Percentiles rank a stretch among this genome's conserved stretches.
phyloP scores from a whole-genome alignment of 2,888 invertebrate species.

The Neocrepidodera transversa region DNA sequence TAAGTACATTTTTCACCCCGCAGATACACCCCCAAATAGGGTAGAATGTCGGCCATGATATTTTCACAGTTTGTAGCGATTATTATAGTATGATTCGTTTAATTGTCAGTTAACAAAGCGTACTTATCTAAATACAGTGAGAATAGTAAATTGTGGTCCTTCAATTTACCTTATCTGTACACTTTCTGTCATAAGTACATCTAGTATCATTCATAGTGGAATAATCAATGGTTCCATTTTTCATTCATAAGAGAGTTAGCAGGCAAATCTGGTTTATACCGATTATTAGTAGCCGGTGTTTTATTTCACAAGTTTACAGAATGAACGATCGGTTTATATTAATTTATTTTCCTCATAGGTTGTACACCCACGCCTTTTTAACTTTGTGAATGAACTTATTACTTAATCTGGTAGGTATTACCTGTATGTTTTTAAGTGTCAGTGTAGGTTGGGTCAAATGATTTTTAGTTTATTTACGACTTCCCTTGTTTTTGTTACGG shows the following conservation, averaged over 20 bases:
- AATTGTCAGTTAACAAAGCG: conserved; percentile 43
- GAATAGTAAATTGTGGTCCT: conserved; percentile 26
- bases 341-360: conserved; percentile 43
- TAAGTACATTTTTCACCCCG: conserved; percentile 65
- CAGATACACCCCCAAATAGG: conserved; percentile 36
- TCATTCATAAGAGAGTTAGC: conserved; percentile 53
- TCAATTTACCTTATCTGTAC: conserved; percentile 39
- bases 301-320: conserved; percentile 46
- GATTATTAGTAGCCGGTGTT: conserved; percentile 44
- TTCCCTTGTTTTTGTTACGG: conserved; percentile 34
- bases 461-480: conserved; percentile 28
- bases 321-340: conserved; percentile 38
- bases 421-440: conserved; percentile 20
- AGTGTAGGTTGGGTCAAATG: conserved; percentile 32
- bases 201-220: conserved; percentile 52
- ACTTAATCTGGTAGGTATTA: conserved; percentile 4
- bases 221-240: conserved; percentile 52
- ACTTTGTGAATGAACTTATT: conserved; percentile 20
- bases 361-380: conserved; percentile 43
- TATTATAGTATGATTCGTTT: conserved; percentile 38
- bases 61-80: conserved; percentile 41
- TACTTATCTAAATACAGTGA: conserved; percentile 39
- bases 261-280: conserved; percentile 44
- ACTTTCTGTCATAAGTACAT: conserved; percentile 45
- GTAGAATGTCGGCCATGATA: conserved; percentile 52